Evolutionary conservation across 2,888 invertebrate species (phyloP), one percentile per base, ranked within the genome.

Genomic region (Clusia tigrina): DNA sequence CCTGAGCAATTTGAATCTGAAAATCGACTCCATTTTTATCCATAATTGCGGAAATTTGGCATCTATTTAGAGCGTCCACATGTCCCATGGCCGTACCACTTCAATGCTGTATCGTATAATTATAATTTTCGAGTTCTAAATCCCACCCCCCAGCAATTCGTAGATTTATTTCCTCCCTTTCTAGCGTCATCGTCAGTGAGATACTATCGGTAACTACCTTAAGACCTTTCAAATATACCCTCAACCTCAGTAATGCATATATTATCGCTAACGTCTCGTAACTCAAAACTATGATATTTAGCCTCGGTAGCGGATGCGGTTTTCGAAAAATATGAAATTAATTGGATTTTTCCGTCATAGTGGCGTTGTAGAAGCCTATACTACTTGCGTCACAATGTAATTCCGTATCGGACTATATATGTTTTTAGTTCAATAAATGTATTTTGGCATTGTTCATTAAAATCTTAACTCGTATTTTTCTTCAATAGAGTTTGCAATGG

Each of bases 241-340:
- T 15, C 12, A 54, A 56, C 26, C 60, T 48, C 25, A 62, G 60
- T 10, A 67, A 15, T 10, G 61, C 55, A 12, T 23, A 80, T 63
- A 56, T 52, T 20, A 58, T 26, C 20, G 58, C 61, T n/a, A 59
- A 37, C 0, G 78, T 77, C 58, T 81, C 71, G n/a, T 0, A 81
- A 66, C 51, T 81, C 79, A 58, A 80, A 80, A 52, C 72, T 75
- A 53, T 76, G 72, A 58, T 75, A 78, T 1, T 67, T 57, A n/a
- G 69, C 58, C 57, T 62, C 63, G 9, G 58, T 54, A 9, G 22
- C 5, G 1, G 53, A 42, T 0, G 58, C 32, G 0, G 54, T 46
- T 24, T 56, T 57, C 1, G 54, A 60, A 38, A 64, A 60, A 23
- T 52, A 60, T 12, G 48, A 57, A 12, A 60, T 22, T 2, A 58